phyloP scores from a whole-genome alignment of 1,140 invertebrate species.

The Eciton burchellii region DNA sequence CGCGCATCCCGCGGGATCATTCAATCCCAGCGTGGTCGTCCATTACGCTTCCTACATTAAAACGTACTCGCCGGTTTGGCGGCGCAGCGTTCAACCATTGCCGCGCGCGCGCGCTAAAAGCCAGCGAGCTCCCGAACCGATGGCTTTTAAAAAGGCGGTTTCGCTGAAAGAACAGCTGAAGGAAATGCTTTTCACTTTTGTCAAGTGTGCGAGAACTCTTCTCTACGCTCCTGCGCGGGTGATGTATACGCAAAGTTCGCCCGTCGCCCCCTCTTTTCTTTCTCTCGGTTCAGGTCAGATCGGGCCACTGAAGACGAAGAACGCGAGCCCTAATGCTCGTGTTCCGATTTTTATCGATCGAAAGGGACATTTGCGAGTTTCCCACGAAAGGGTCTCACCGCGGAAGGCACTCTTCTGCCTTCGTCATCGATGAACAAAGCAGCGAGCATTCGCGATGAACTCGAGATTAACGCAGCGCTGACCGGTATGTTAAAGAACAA shows the following conservation, averaged over 20 bases:
- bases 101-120: slow-evolving; percentile 69
- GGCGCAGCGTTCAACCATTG: slow-evolving; percentile 70
- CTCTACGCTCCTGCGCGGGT: slow-evolving; percentile 15
- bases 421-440: neutral
- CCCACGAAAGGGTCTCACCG: neutral
- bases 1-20: slow-evolving; percentile 53
- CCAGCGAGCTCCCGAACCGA: slow-evolving; percentile 33
- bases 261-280: too few relatives aligned
- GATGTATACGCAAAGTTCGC: neutral
- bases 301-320: neutral
- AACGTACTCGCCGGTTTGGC: slow-evolving; percentile 61
- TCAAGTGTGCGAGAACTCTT: slow-evolving; percentile 37
- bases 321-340: neutral
- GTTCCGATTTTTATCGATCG: neutral
- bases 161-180: slow-evolving; percentile 42
- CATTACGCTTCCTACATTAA: slow-evolving; percentile 71
- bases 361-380: neutral
- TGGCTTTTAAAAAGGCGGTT: slow-evolving; percentile 71
- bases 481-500: slow-evolving; percentile 36
- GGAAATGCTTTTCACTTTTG: slow-evolving; percentile 24
- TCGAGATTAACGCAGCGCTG: slow-evolving; percentile 30
- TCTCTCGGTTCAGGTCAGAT: neutral
- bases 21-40: slow-evolving; percentile 61
- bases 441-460: slow-evolving; percentile 13
- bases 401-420: neutral